A percentile compares a stretch with the other conserved stretches of the same genome.
phyloP scores from a whole-genome alignment of 2,113 vertebrate genomes.

The Alethe castanea region DNA sequence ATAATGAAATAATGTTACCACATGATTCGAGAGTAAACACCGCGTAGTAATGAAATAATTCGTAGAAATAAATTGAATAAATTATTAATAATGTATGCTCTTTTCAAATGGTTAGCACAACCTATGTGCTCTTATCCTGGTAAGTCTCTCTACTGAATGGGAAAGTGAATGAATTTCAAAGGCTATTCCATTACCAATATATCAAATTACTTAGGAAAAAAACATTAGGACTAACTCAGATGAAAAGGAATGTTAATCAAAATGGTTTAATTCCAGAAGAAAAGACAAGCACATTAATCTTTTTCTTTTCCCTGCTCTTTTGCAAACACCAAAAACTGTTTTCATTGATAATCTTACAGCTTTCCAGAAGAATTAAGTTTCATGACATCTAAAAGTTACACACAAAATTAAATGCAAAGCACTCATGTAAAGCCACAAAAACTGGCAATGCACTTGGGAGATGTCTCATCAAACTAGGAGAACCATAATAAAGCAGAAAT shows the following conservation, averaged over 20 bases:
- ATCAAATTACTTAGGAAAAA: neutral
- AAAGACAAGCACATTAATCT: neutral
- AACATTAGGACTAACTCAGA: neutral
- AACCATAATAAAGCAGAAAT: neutral
- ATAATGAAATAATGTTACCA: neutral
- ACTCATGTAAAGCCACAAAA: neutral
- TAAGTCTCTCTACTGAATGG: neutral
- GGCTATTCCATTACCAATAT: neutral
- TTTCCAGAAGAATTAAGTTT: neutral
- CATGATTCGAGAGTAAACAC: neutral
- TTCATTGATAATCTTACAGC: neutral
- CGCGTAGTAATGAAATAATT: neutral
- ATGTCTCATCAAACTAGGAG: neutral
- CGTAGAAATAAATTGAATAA: neutral
- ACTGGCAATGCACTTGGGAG: neutral
- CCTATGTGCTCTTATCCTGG: neutral
- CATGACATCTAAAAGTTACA: neutral
- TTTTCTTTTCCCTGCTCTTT: neutral
- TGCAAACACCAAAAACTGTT: neutral
- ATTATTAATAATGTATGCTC: neutral
- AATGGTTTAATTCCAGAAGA: neutral
- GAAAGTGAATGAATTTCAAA: neutral
- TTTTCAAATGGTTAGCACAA: neutral
- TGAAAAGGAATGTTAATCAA: neutral
- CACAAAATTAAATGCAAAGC: neutral